Evolutionary conservation across 1,140 invertebrate species (phyloP).

Genomic region (Sitodiplosis mosellana): DNA sequence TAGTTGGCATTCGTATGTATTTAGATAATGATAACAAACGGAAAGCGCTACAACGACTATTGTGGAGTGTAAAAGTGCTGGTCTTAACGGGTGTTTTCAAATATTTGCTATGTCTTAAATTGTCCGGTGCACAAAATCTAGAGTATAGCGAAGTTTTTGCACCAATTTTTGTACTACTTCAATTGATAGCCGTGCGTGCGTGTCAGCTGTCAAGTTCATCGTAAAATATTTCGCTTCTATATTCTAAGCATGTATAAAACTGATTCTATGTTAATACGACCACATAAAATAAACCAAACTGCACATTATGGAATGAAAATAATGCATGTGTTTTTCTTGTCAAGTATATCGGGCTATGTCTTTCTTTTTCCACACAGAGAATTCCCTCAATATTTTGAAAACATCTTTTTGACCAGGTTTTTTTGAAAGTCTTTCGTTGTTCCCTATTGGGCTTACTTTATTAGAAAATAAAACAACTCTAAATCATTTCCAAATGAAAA

Average conservation of each 20-base stretch:
- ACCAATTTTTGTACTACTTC: slow-evolving; percentile 76
- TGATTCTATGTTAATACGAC: too few relatives aligned
- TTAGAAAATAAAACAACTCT: too few relatives aligned
- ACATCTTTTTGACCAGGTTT: too few relatives aligned
- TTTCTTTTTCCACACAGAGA: too few relatives aligned
- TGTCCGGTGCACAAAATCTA: slow-evolving; percentile 56
- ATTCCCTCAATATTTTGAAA: too few relatives aligned
- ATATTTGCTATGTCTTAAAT: slow-evolving; percentile 75
- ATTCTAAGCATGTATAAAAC: background rate
- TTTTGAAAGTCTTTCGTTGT: too few relatives aligned
- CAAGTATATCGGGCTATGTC: too few relatives aligned
- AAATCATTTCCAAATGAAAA: too few relatives aligned
- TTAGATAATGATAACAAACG: slow-evolving; percentile 57
- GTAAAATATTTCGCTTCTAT: slow-evolving; percentile 3
- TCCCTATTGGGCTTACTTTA: too few relatives aligned
- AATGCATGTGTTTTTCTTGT: too few relatives aligned
- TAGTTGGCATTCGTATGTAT: slow-evolving; percentile 83
- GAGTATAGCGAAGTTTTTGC: slow-evolving; percentile 85
- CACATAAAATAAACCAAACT: too few relatives aligned
- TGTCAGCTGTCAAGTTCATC: slow-evolving; percentile 55
- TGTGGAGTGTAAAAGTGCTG: slow-evolving; percentile 73
- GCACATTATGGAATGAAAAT: too few relatives aligned
- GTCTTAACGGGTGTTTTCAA: slow-evolving; percentile 81
- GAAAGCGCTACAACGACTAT: slow-evolving; percentile 53
- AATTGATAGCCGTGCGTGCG: slow-evolving; percentile 76